Base-by-base conservation (phyloP, 92 coral and sea anemone species). In the Plumapathes pennacea region DNA sequence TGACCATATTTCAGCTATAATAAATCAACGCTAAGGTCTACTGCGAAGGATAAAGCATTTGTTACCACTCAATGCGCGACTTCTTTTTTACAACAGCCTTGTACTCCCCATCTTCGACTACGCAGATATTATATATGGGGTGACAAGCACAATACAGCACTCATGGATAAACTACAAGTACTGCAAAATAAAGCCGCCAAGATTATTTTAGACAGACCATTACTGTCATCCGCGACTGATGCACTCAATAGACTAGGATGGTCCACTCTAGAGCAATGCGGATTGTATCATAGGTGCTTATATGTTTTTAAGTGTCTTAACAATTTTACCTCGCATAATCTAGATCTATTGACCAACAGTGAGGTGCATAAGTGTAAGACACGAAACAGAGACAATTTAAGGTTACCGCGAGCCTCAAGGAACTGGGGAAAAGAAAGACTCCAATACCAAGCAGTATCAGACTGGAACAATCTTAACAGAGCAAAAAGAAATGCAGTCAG, bases 371-470 rank as follows among this genome's bases (percentile, higher is more conserved):
- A 59, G 20, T 59, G 30, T 38, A 40, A 59, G 1, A 59, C 66
- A 21, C 38, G 66, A 59, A 59, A 39, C 25, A 59, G 32, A 20
- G 52, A 59, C 31, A 40, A 32, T 21, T 32, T 59, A 7, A 59
- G 66, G 28, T 6, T 59, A 40, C 66, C 68, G 36, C 34, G 17
- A 36, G 55, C 24, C 7, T 41, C 68, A 27, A 28, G 23, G 18
- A 60, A 26, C 45, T 43, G 68, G 68, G 38, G 38, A 0, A 60
- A 42, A 21, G 53, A 60, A 46, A 60, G 59, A 52, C n/a, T n/a
- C n/a, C n/a, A n/a, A n/a, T n/a, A n/a, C n/a, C n/a, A n/a, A n/a
- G n/a, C n/a, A n/a, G n/a, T n/a, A n/a, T n/a, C n/a, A n/a, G n/a
- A n/a, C n/a, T n/a, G n/a, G n/a, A n/a, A n/a, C n/a, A n/a, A n/a